Conservation (phyloP, 92 coral and sea anemone genomes). For the Nematostella vectensis region DNA sequence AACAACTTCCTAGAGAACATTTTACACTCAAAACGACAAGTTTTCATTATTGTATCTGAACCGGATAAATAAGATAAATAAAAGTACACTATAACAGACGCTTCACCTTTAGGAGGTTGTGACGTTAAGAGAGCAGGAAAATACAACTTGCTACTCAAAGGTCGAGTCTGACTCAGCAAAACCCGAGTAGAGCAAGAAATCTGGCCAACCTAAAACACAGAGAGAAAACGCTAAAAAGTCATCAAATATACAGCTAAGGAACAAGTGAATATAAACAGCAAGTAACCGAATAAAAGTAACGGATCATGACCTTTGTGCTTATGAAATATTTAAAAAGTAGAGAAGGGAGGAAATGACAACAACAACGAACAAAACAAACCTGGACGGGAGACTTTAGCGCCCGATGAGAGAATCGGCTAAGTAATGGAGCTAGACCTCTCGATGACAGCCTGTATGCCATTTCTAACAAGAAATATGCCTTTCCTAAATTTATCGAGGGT, state of each 20-base stretch:
- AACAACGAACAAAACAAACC: background rate
- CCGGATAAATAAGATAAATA: no score
- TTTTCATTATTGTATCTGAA: no score
- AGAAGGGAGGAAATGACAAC: no score
- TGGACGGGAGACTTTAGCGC: background rate
- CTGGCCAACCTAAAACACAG: slow-evolving; percentile 16
- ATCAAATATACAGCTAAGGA: no score
- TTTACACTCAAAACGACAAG: no score
- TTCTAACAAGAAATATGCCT: background rate
- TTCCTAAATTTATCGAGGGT: background rate
- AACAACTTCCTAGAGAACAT: no score
- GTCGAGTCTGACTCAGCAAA: slow-evolving; percentile 29
- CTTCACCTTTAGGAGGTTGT: slow-evolving; percentile 27
- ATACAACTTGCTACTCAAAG: slow-evolving; percentile 3
- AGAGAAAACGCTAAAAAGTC: no score
- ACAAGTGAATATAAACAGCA: no score
- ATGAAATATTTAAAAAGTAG: no score
- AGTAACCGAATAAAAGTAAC: no score
- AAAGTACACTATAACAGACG: no score
- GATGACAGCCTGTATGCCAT: slow-evolving; percentile 39
- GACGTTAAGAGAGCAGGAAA: slow-evolving; percentile 17
- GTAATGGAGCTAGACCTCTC: slow-evolving; percentile 4
- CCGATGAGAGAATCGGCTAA: background rate
- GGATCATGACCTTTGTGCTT: no score
- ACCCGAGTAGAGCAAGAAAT: slow-evolving; percentile 19